Evolutionary conservation across 2,113 vertebrate species (phyloP).

Genomic region (Alligator mississippiensis): DNA sequence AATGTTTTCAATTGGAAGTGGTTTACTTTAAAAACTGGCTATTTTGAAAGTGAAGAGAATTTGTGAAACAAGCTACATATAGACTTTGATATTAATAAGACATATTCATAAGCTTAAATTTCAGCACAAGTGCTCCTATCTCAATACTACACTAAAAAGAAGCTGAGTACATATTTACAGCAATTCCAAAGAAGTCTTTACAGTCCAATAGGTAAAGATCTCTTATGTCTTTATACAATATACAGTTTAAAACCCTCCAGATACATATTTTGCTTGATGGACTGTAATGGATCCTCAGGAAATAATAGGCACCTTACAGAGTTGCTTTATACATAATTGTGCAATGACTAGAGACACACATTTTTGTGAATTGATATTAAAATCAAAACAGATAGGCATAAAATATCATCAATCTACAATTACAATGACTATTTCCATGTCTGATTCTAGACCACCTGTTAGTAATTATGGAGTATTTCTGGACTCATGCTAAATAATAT

Average conservation of each 20-base stretch:
- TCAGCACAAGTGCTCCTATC: accelerated
- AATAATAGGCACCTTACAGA: constrained; percentile 34
- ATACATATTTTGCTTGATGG: constrained; percentile 19
- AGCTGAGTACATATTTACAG: neutral
- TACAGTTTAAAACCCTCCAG: neutral
- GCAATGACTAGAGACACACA: neutral
- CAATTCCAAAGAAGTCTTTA: neutral
- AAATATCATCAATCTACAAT: constrained; percentile 11
- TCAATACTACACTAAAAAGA: neutral
- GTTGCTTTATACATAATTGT: constrained; percentile 34
- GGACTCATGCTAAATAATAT: neutral
- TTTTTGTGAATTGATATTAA: constrained; percentile 6
- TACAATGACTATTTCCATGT: neutral
- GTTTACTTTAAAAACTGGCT: neutral
- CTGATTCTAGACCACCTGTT: constrained; percentile 19
- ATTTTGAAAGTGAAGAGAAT: neutral
- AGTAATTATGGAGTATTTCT: constrained; percentile 25
- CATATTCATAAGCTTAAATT: neutral
- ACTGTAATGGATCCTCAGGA: constrained; percentile 28
- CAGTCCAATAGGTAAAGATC: constrained; percentile 25
- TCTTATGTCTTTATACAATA: constrained; percentile 11
- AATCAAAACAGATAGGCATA: constrained; percentile 22
- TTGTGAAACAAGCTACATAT: neutral
- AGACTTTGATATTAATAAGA: neutral
- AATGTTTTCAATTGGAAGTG: neutral